These are phyloP conservation scores for Chrysomela aeneicollis DNA, from an alignment of 2,888 invertebrate genomes.

Conservation along the genomic window DNA sequence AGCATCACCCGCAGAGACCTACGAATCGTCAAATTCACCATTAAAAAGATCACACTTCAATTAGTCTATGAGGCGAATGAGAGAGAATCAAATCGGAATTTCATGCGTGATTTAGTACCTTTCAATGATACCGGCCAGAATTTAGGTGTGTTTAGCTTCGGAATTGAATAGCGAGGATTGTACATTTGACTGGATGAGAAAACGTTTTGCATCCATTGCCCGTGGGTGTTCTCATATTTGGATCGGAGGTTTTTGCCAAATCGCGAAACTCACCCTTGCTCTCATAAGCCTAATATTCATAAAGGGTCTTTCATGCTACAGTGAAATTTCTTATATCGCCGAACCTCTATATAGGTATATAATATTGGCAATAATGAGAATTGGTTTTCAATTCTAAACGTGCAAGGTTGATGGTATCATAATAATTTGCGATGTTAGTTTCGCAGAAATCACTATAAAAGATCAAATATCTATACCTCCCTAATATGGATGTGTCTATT, in stretches of 20 bases:
- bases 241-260: background rate
- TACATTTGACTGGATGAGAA: slow-evolving; percentile 24
- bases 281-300: no score
- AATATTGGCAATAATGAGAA: no score
- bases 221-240: slow-evolving; percentile 16
- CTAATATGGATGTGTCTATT: no score
- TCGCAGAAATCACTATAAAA: no score
- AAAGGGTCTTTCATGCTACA: no score
- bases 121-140: slow-evolving; percentile 37
- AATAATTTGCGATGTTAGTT: no score
- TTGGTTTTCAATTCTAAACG: no score
- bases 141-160: slow-evolving; percentile 27
- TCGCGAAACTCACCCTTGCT: background rate
- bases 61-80: slow-evolving; percentile 50
- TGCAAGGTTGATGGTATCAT: no score
- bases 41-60: slow-evolving; percentile 55
- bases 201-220: slow-evolving; percentile 9
- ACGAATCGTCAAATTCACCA: slow-evolving; percentile 52
- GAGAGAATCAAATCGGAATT: slow-evolving; percentile 43
- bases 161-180: slow-evolving; percentile 17
- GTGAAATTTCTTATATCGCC: no score
- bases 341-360: no score
- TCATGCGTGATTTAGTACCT: slow-evolving; percentile 38
- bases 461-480: no score
- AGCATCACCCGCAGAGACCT: slow-evolving; percentile 54